Conservation (phyloP, 2,797 vertebrate genomes). For the Phrynocephalus guinanensis region DNA sequence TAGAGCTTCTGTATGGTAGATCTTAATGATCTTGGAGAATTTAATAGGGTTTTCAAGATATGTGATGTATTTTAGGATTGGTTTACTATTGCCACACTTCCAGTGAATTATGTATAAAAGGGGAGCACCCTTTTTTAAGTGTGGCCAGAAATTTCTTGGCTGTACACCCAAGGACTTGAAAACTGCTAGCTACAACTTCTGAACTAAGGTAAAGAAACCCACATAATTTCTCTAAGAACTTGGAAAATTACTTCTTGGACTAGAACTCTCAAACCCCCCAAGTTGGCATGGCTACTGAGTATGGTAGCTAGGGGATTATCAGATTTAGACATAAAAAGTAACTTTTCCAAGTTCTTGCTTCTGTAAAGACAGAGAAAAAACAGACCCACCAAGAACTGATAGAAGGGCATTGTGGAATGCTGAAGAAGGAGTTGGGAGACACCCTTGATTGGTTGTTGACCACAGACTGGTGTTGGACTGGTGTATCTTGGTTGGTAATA, state of each 20-base stretch:
- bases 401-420: neutral
- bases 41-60: no score
- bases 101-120: no score
- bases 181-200: no score
- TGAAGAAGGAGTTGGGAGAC: neutral
- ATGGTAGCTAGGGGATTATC: neutral
- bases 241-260: neutral
- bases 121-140: no score
- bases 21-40: no score
- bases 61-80: no score
- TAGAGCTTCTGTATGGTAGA: no score
- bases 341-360: neutral
- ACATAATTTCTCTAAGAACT: neutral
- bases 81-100: no score
- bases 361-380: no score
- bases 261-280: neutral
- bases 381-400: neutral
- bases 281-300: neutral
- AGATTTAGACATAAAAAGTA: neutral
- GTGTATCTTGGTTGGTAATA: neutral
- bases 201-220: no score
- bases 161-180: no score
- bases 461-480: neutral
- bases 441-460: slow-evolving; percentile 26
- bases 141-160: no score